phyloP scores from a whole-genome alignment of 1,140 invertebrate genomes.

The Cyclina sinensis region DNA sequence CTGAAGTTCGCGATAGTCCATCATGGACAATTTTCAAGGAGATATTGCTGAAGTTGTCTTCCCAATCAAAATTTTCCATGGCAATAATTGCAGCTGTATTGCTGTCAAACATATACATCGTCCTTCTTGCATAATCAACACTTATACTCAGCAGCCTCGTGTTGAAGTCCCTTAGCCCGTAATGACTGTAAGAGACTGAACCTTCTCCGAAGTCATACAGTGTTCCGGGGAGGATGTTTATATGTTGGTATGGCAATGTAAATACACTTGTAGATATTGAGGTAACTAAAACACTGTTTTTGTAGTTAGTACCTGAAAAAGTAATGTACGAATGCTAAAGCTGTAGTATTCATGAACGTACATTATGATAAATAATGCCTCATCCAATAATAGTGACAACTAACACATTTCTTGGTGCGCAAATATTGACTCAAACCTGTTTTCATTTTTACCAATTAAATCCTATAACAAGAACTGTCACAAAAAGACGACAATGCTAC shows the following conservation, averaged over 20 bases:
- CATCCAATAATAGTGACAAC: too few species aligned
- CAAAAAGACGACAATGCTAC: too few species aligned
- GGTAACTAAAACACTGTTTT: not conserved
- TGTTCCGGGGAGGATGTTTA: not conserved
- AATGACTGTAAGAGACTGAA: not conserved
- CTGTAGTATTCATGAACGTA: too few species aligned
- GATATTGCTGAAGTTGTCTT: not conserved
- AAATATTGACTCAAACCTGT: too few species aligned
- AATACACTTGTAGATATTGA: not conserved
- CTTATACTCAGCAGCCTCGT: not conserved
- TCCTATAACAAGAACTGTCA: too few species aligned
- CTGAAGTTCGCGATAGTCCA: not conserved
- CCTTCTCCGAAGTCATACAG: not conserved
- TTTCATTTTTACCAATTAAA: too few species aligned
- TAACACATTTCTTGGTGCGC: too few species aligned
- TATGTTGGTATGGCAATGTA: not conserved
- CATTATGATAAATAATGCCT: too few species aligned
- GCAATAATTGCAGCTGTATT: constrained; percentile 26
- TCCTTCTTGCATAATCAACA: not conserved
- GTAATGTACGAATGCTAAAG: too few species aligned
- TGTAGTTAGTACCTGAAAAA: not conserved
- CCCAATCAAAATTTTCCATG: not conserved
- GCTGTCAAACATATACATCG: constrained; percentile 18
- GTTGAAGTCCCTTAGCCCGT: not conserved
- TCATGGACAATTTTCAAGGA: constrained; percentile 1